These are phyloP conservation scores for Marronus borbonicus DNA, from an alignment of 2,888 invertebrate genomes.

Conservation along the genomic window DNA sequence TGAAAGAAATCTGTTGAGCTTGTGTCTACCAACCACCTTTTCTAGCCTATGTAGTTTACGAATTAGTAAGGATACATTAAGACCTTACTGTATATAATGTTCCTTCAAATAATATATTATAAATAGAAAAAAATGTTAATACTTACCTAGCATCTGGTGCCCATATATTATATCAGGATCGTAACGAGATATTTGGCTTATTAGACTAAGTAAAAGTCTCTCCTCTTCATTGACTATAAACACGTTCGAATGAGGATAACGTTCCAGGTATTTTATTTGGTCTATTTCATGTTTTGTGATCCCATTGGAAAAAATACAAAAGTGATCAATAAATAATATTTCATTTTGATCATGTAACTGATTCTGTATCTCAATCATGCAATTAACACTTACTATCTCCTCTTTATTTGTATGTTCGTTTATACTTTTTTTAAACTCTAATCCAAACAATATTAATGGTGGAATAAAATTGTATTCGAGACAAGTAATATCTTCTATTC, in stretches of 20 bases:
- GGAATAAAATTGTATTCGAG: conserved; percentile 3
- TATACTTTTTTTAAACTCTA: conserved; percentile 19
- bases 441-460: conserved; percentile 21
- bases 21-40: no score
- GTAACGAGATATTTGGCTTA: background rate
- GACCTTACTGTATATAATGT: no score
- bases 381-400: conserved; percentile 18
- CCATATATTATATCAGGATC: conserved; percentile 36
- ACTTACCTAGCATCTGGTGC: conserved; percentile 16
- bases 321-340: conserved; percentile 7
- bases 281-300: background rate
- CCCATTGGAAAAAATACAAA: conserved; percentile 24
- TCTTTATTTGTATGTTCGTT: background rate
- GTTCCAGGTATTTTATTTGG: background rate
- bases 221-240: background rate
- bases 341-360: no score
- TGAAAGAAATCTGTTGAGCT: no score
- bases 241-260: background rate
- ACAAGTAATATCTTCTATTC: conserved; percentile 23
- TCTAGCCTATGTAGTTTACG: no score
- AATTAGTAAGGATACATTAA: no score
- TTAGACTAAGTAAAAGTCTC: background rate
- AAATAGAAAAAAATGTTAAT: background rate
- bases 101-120: no score
- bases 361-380: conserved; percentile 12